Base-by-base conservation (phyloP, 2,113 vertebrate species). In the Apodemus sylvaticus region DNA sequence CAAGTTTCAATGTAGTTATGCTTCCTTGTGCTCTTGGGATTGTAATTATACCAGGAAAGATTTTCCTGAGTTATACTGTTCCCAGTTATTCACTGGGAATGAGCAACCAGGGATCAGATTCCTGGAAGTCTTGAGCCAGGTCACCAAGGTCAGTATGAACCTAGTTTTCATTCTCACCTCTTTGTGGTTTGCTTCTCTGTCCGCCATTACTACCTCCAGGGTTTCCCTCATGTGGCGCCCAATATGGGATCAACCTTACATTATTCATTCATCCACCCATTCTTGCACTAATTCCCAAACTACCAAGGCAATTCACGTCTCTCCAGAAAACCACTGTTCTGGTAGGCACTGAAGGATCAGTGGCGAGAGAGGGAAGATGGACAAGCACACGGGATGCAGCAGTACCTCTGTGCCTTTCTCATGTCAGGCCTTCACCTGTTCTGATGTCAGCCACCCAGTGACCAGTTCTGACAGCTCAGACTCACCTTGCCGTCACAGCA, bases 401-500 rank as follows among this genome's bases (percentile, higher is more conserved):
- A 13, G 26, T 0, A 24, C 53, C 55, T 53, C 19, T 60, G 14
- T 0, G 3, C 13, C n/a, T 12, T 22, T 34, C 39, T 89, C 16
- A 14, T 62, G 45, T 39, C 4, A 0, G 14, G 53, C 51, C 51
- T 45, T 8, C 51, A 39, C 39, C 39, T 7, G 64, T 26, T 85
- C 89, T 11, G 78, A 74, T 20, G 76, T 39, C 94, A 68, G 45
- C 24, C 0, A 14, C 22, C 51, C 8, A 62, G 53, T 42, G 71
- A 64, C 81, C 11, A n/a, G 36, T 55, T 58, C 19, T 0, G 22
- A 16, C 81, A 86, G 82, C 13, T 53, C 76, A 45, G 91, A 36
- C 79, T 62, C 81, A 83, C 58, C 55, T 87, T 5, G 26, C 45
- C 20, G 51, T 77, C 11, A 36, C 0, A 17, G 20, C 0, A 0